Conservation (phyloP, 2,113 vertebrate genomes). For the Mixornis gularis region DNA sequence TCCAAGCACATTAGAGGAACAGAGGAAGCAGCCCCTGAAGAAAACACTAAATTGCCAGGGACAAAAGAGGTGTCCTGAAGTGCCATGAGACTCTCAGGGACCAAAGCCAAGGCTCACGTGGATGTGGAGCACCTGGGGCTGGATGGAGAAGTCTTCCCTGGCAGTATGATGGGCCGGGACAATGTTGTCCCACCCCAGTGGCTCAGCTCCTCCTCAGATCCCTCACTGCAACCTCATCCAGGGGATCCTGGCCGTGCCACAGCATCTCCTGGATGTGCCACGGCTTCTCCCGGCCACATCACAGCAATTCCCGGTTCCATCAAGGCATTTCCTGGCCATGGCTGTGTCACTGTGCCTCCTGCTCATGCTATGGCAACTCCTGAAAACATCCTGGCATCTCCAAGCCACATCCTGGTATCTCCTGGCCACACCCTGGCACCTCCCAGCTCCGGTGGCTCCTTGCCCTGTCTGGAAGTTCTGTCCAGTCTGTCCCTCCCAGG, state of each 20-base stretch:
- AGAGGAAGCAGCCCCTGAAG: neutral
- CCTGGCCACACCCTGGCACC: neutral
- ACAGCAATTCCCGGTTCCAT: fast-evolving
- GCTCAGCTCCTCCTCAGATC: neutral
- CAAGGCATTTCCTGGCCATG: neutral
- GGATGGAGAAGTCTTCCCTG: neutral
- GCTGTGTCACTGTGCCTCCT: neutral
- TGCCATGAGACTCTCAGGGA: fast-evolving
- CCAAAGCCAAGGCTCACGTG: fast-evolving
- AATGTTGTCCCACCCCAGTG: fast-evolving
- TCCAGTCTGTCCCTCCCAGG: neutral
- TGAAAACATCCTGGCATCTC: fast-evolving
- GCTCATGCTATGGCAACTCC: neutral
- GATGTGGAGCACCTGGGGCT: neutral
- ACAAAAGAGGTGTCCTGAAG: neutral
- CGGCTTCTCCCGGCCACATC: fast-evolving
- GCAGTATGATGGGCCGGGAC: neutral
- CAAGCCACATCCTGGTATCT: neutral
- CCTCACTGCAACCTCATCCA: neutral
- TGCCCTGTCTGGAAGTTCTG: constrained; percentile 84
- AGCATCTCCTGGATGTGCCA: neutral
- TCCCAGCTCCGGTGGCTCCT: constrained; percentile 8
- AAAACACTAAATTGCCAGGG: neutral
- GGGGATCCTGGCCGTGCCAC: neutral
- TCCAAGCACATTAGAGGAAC: constrained; percentile 6